Evolutionary conservation across 2,888 invertebrate species (phyloP).

Genomic region (Cremastinae sp.): DNA sequence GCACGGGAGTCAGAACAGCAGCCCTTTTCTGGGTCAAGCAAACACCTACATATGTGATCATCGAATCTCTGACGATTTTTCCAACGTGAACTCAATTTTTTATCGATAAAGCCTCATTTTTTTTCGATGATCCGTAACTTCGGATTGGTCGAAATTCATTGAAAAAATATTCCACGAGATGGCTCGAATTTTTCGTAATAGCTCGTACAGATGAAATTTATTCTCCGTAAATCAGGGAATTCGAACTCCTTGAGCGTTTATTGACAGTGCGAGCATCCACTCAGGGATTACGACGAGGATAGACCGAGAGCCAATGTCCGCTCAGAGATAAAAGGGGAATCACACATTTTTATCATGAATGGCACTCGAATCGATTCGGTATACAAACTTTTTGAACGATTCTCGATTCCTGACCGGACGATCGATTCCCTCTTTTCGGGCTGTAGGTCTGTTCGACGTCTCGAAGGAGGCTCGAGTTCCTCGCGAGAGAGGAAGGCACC

Average conservation of each 20-base stretch:
- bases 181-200: background rate
- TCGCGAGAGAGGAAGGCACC: slow-evolving; percentile 66
- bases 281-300: slow-evolving; percentile 37
- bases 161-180: background rate
- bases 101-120: too few relatives aligned
- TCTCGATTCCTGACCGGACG: slow-evolving; percentile 48
- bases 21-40: slow-evolving; percentile 69
- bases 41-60: slow-evolving; percentile 62
- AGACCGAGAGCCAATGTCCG: slow-evolving; percentile 13
- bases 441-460: slow-evolving; percentile 30
- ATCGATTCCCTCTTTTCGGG: slow-evolving; percentile 32
- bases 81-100: slow-evolving; percentile 8
- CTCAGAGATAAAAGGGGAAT: slow-evolving; percentile 29
- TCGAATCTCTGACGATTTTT: slow-evolving; percentile 41
- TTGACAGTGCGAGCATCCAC: slow-evolving; percentile 38
- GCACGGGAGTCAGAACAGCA: slow-evolving; percentile 58
- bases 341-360: slow-evolving; percentile 40
- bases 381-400: slow-evolving; percentile 13
- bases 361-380: slow-evolving; percentile 47
- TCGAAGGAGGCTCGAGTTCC: slow-evolving; percentile 64
- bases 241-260: slow-evolving; percentile 35
- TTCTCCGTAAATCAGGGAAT: slow-evolving; percentile 29
- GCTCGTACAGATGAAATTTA: slow-evolving; percentile 12
- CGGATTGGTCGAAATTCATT: too few relatives aligned
- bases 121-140: too few relatives aligned